Evolutionary conservation across 2,797 vertebrate genomes (phyloP), one percentile per base, ranked within the genome.

Genomic region (Spheniscus humboldti): DNA sequence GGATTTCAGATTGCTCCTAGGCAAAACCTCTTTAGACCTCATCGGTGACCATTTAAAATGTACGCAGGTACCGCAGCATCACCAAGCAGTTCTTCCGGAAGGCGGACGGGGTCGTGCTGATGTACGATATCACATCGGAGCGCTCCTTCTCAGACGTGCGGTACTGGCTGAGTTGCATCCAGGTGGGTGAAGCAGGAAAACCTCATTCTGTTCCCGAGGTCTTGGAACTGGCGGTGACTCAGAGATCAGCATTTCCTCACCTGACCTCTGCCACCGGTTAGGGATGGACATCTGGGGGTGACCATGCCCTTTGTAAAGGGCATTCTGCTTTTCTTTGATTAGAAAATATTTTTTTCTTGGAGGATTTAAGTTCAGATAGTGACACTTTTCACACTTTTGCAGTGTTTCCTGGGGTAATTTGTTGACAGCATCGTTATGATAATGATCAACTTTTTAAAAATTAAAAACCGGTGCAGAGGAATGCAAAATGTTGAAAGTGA

Each of bases 91-190:
- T 99, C 53, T 99, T 99, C 92, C 98, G 99, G 64, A 99, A 98
- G 97, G 99, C 99, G 1, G 98, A 99, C 0, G 99, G 99, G 2
- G 98, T 99, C 63, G 98, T 99, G 83, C 96, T 99, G 95, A 99
- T 99, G 99, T 99, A 99, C 14, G 99, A 99, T 47, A 83, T 99
- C 97, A 98, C 99, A 8, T 99, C 98, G 13, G 90, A 86, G 52
- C 74, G 96, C 13, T 99, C 98, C 92, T 99, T 99, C 81, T 80
- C 80, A 8, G 98, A 98, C 0, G 97, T 99, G 83, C 97, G 90
- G 68, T 99, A 99, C 97, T 99, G 99, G 99, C 97, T 99, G 25
- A 94, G 96, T 90, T 99, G 98, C 80, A 98, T 99, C 96, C 98
- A 98, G 99, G 99, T 99, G 97, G 87, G 95, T 43, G 18, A 35